Conservation (phyloP, 2,888 invertebrate genomes). For the Subacronicta megacephala region DNA sequence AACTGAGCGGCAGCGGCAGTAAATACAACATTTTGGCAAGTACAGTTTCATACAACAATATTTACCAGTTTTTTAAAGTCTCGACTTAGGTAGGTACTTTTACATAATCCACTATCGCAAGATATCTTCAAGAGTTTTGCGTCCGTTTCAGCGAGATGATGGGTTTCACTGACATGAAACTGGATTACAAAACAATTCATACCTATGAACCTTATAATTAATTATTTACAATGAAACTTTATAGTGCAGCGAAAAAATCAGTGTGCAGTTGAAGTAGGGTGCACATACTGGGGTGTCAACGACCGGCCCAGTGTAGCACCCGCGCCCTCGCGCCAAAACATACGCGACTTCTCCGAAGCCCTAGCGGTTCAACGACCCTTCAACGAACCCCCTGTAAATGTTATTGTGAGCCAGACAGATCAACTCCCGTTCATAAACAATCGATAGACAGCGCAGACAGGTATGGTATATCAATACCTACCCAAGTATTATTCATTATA, state of each 20-base stretch:
- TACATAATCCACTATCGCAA: too few relatives aligned
- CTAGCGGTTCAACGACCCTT: conserved; percentile 83
- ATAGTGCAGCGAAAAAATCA: conserved; percentile 72
- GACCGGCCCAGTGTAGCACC: conserved; percentile 79
- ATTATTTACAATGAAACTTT: too few relatives aligned
- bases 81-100: too few relatives aligned
- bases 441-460: conserved; percentile 40
- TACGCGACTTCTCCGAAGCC: conserved; percentile 77
- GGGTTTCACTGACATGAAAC: too few relatives aligned
- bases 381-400: conserved; percentile 69
- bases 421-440: conserved; percentile 60
- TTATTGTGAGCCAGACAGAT: conserved; percentile 64
- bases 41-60: too few relatives aligned
- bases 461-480: conserved; percentile 30
- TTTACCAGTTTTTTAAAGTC: too few relatives aligned
- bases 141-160: too few relatives aligned
- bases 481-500: too few relatives aligned
- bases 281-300: conserved; percentile 78
- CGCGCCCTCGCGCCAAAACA: conserved; percentile 73
- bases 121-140: too few relatives aligned
- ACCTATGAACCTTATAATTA: too few relatives aligned
- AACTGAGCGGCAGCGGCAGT: too few relatives aligned
- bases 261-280: conserved; percentile 70
- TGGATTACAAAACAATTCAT: too few relatives aligned
- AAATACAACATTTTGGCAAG: conserved; percentile 39